Evolutionary conservation across 2,888 invertebrate species (phyloP).

Genomic region (Lathronympha strigana): DNA sequence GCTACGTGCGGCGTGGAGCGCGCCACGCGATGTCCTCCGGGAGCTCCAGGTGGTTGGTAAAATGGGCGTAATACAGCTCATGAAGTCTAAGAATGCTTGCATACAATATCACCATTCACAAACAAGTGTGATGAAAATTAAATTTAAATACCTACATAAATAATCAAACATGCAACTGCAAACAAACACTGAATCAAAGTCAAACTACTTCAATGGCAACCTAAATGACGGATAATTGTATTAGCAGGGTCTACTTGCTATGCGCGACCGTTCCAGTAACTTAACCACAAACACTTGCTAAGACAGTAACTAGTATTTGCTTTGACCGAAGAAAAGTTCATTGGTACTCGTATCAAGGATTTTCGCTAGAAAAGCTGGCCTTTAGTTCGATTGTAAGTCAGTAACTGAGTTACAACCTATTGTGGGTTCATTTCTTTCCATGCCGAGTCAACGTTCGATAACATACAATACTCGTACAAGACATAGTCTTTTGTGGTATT

Average conservation of each 20-base stretch:
- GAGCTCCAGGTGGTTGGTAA: too few relatives aligned
- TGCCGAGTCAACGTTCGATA: background rate
- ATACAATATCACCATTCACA: too few relatives aligned
- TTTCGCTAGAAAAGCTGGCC: slow-evolving; percentile 1
- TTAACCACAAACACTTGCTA: slow-evolving; percentile 15
- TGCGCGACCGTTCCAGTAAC: slow-evolving; percentile 15
- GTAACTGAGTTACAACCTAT: background rate
- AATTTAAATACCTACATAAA: background rate
- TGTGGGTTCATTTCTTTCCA: background rate
- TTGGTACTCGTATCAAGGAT: background rate
- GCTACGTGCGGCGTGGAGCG: too few relatives aligned
- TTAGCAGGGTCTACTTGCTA: slow-evolving; percentile 26
- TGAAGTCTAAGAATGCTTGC: too few relatives aligned
- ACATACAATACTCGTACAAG: too few relatives aligned
- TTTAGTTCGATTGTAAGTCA: background rate
- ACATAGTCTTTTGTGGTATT: too few relatives aligned
- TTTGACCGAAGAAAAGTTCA: slow-evolving; percentile 8
- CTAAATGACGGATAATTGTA: slow-evolving; percentile 20
- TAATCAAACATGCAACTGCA: slow-evolving; percentile 7
- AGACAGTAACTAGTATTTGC: slow-evolving; percentile 8
- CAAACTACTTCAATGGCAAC: slow-evolving; percentile 16
- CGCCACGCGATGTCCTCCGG: too few relatives aligned
- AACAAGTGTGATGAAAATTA: too few relatives aligned
- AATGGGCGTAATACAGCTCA: too few relatives aligned
- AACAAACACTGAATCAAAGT: slow-evolving; percentile 25